A percentile compares a stretch with the other conserved stretches of the same genome.
Conservation (phyloP, 2,797 vertebrate genomes). For the Aphelocoma californica region DNA sequence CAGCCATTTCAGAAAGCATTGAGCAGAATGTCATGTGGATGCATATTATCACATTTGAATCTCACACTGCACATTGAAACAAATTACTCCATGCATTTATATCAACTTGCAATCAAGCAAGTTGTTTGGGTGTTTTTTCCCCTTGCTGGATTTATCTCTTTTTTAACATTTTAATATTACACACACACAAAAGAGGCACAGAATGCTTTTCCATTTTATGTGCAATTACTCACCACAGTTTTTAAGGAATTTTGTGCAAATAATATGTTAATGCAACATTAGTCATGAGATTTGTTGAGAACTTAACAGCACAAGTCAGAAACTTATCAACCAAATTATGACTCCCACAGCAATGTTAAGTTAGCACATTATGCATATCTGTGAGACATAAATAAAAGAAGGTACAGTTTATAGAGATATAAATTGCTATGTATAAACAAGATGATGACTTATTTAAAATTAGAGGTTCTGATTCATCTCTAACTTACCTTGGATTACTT, state of each 20-base stretch:
- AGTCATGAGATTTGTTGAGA: not conserved
- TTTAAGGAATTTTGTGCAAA: not conserved
- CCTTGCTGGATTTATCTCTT: not conserved
- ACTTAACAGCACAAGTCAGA: not conserved
- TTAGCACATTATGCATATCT: not conserved
- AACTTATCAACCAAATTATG: not conserved
- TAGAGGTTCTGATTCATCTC: not conserved
- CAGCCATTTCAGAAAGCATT: not conserved
- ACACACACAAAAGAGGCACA: not conserved
- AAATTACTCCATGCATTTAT: not conserved
- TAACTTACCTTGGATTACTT: not conserved
- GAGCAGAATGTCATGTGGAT: not conserved
- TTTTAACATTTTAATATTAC: not conserved
- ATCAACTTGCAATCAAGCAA: not conserved
- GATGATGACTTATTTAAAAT: not conserved
- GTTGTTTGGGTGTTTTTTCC: not conserved
- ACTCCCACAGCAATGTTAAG: not conserved
- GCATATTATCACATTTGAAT: not conserved
- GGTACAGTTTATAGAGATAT: not conserved
- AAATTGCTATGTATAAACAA: not conserved
- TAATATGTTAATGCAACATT: not conserved
- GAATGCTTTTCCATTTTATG: not conserved
- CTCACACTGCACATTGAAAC: not conserved
- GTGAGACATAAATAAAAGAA: not conserved
- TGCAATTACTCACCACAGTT: not conserved